phyloP scores from a whole-genome alignment of 2,797 vertebrate genomes.

The Esox lucius region DNA sequence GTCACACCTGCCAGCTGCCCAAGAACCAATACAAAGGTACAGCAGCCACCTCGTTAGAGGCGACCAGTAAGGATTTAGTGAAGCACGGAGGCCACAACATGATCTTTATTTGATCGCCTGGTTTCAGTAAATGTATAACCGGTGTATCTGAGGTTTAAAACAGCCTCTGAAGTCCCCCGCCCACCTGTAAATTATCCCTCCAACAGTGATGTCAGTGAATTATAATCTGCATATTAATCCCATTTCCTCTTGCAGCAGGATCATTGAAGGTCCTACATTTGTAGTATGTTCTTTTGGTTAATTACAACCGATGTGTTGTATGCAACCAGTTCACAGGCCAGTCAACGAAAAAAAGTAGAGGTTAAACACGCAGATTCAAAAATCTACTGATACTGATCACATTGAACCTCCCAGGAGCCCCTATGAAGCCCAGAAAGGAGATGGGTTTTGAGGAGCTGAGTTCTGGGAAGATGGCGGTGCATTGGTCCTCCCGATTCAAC shows the following conservation, averaged over 20 bases:
- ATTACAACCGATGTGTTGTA: neutral
- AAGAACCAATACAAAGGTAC: conserved; percentile 86
- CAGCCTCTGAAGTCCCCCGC: no score
- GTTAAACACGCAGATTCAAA: no score
- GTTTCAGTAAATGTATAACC: no score
- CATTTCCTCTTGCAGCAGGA: no score
- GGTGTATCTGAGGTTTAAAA: no score
- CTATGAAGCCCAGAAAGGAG: conserved; percentile 89
- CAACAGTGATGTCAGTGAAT: no score
- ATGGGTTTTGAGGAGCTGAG: conserved; percentile 79
- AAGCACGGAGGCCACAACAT: no score
- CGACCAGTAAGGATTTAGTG: neutral
- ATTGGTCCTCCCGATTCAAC: conserved; percentile 90
- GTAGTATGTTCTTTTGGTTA: neutral
- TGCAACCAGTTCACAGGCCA: neutral
- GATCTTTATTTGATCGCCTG: no score
- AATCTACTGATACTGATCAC: neutral
- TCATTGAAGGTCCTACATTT: no score
- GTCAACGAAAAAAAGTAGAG: neutral
- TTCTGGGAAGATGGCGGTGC: conserved; percentile 81
- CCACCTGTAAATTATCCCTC: no score
- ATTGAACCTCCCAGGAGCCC: conserved; percentile 74
- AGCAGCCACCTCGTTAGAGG: neutral
- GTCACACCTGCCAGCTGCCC: conserved; percentile 90
- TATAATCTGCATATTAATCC: no score